Evolutionary conservation across 2,113 vertebrate genomes (phyloP), one percentile per base, ranked within the genome.

Genomic region (Petrocephalus microphthalmus): DNA sequence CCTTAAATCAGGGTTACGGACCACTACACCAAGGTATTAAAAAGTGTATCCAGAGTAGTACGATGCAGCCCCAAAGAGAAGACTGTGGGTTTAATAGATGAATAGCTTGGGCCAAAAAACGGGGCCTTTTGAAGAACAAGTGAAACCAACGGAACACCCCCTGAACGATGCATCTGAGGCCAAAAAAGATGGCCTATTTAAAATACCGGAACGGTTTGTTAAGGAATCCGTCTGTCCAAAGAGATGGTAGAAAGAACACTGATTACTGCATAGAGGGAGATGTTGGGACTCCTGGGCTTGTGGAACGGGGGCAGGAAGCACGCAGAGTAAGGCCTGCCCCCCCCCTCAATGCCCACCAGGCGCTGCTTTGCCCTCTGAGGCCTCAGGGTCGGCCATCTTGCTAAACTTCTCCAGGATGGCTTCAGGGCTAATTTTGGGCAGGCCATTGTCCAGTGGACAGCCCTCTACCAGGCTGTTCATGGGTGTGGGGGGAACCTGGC

Each of bases 401-500:
- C 91, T 96, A 92, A 98, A 96, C 86, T 96, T 94, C 89, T 97
- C 97, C 47, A 97, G 94, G 90, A 99, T 92, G 0, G 94, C 96
- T 81, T 96, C 96, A 0, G 95, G 93, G 0, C 95, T 97, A 89
- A 98, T 92, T 7, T 91, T 93, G 0, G 97, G 98, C 88, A 97
- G 95, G 0, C 97, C 96, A 33, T 91, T 94, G 0, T 98, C 97
- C 67, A 99, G 95, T 0, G 98, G 98, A 84, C 98, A 97, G 20
- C 98, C 98, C 0, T 99, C 98, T 86, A 98, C 98, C 93, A 99
- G 95, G 91, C 98, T 99, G 96, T 99, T 99, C 96, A 98, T 96
- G 0, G 98, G 98, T 0, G 98, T 98, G 0, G 98, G 98, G 0
- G 98, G 98, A 0, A 96, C 92, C 0, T 53, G 90, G 5, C 89